Evolutionary conservation across 2,797 vertebrate species (phyloP), one percentile per base, ranked within the genome.

Genomic region (Fundulus diaphanus): DNA sequence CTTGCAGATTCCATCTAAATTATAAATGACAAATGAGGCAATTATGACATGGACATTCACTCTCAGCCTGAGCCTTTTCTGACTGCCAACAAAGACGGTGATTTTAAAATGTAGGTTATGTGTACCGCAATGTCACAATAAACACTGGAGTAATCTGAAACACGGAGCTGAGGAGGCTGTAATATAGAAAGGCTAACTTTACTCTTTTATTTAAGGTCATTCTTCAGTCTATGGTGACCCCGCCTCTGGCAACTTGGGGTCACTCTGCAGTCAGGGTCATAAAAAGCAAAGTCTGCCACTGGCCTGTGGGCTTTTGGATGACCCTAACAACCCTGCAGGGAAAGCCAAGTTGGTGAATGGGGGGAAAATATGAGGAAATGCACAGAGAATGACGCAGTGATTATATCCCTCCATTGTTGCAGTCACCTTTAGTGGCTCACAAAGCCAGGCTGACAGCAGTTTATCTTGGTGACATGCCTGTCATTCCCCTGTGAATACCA

Each of bases 221-320:
- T 74, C 72, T 78, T 52, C 75, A 18, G 52, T 35, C 59, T 75
- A 69, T 63, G 49, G n/a, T 65, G 89, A 90, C 84, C 89, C 79
- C 2, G 59, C 87, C 83, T 83, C 29, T 3, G 78, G 90, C 85
- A 29, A 40, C 67, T 59, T 4, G 24, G 78, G 88, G 89, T 90
- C 87, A 87, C 71, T 29, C 71, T 78, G 71, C 67, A 86, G 90
- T 87, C 87, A 82, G 82, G 75, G 80, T 82, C 79, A 76, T 87
- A 78, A 85, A 88, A 73, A 77, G 37, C 68, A 70, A 57, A 84
- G 79, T 71, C 72, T 76, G 76, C 35, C 76, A 51, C 48, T 3
- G 72, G 82, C 82, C 77, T 5, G 29, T 13, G 33, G 83, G 69
- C 52, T 63, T 65, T 59, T 8, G 56, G 74, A 73, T 7, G 54